These are phyloP conservation scores for Drosophila basisetae DNA, from an alignment of 2,888 invertebrate species.

Conservation along the genomic window DNA sequence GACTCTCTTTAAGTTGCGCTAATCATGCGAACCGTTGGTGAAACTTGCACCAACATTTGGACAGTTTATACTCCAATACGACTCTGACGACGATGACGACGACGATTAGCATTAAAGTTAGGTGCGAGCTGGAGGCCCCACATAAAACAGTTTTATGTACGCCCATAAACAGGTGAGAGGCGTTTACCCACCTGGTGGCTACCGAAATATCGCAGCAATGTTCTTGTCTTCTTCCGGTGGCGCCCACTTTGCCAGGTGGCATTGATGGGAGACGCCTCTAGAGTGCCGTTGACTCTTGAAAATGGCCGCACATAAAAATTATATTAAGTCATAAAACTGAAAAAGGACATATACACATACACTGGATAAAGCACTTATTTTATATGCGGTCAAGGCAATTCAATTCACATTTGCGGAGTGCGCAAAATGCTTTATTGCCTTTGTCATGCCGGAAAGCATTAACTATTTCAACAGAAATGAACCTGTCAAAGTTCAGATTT, in stretches of 20 bases:
- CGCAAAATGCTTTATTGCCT: conserved; percentile 31
- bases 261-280: conserved; percentile 34
- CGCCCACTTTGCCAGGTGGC: conserved; percentile 42
- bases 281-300: conserved; percentile 46
- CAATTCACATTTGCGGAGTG: conserved; percentile 56
- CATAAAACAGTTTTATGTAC: conserved; percentile 74
- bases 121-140: conserved; percentile 26
- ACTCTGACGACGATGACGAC: conserved; percentile 52
- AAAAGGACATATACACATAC: conserved; percentile 1
- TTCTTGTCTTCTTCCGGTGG: conserved; percentile 21
- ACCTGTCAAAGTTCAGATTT: neutral
- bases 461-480: conserved; percentile 1
- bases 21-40: conserved; percentile 57
- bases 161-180: conserved; percentile 70
- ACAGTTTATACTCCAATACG: conserved; percentile 55
- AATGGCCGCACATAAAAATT: conserved; percentile 78
- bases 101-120: conserved; percentile 79
- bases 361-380: conserved; percentile 50
- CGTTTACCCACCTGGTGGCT: conserved; percentile 42
- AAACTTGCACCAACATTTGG: conserved; percentile 27
- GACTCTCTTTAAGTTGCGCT: conserved; percentile 40
- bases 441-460: neutral
- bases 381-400: conserved; percentile 71
- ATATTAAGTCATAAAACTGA: conserved; percentile 76
- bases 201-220: conserved; percentile 40